These are phyloP conservation scores for Plagodis dolabraria DNA, from an alignment of 2,888 invertebrate genomes.

Conservation along the genomic window DNA sequence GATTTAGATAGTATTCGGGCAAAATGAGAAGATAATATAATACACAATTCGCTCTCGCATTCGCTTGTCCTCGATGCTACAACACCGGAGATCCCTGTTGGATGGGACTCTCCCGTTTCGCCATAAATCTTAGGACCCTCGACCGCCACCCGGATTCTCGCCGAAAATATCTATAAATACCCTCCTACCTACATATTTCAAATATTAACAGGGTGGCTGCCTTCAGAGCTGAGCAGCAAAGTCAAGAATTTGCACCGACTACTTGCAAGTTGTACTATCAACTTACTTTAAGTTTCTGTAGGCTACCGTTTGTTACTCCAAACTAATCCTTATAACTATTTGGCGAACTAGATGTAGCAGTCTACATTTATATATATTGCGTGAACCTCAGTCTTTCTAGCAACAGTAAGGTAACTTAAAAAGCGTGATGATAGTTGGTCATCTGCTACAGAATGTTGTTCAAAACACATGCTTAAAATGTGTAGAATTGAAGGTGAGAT, in stretches of 20 bases:
- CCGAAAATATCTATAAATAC: conserved; percentile 84
- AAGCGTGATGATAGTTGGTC: too few relatives aligned
- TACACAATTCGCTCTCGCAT: conserved; percentile 27
- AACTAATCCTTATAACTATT: too few relatives aligned
- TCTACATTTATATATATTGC: too few relatives aligned
- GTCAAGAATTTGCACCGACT: conserved; percentile 50
- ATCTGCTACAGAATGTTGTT: too few relatives aligned
- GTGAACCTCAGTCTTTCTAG: too few relatives aligned
- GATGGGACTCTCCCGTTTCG: conserved; percentile 82
- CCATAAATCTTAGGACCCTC: conserved; percentile 84
- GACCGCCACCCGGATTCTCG: conserved; percentile 82
- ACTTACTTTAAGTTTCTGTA: not conserved
- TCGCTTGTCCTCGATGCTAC: conserved; percentile 42
- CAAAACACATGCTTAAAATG: too few relatives aligned
- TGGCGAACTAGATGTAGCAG: too few relatives aligned
- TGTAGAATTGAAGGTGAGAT: too few relatives aligned
- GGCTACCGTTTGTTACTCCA: too few relatives aligned
- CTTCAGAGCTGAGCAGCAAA: conserved; percentile 51
- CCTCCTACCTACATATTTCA: conserved; percentile 80
- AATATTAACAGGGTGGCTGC: conserved; percentile 75
- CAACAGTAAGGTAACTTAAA: too few relatives aligned
- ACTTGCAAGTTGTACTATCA: not conserved
- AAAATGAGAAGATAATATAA: not conserved
- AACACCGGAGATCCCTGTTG: conserved; percentile 73
- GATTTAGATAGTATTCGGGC: too few relatives aligned